Base-by-base conservation (phyloP, 2,888 invertebrate genomes). In the Aplocera efformata region DNA sequence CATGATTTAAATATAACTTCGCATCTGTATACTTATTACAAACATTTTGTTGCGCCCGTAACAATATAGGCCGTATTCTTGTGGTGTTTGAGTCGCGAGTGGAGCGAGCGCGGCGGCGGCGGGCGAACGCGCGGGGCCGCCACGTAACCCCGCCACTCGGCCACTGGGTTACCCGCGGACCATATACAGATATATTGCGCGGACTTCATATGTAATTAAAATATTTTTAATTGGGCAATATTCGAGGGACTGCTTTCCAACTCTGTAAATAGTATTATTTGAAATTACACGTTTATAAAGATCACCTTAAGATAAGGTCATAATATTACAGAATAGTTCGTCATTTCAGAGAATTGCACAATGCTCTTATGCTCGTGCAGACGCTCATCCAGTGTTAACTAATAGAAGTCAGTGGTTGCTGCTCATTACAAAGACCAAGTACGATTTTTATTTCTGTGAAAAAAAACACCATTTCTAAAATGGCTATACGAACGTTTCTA, bases 1-100 rank as follows among this genome's bases (percentile, higher is more conserved):
- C 64, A 63, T 65, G 77, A 71, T 83, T 81, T 84, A 83, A 82
- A 82, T 83, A 80, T 84, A 83, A 76, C 81, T 74, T 67, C 66
- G 64, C 72, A 67, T 70, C 65, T 67, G 65, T 72, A 71, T 55
- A 51, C 32, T 41, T 59, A 56, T 5, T 56, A 60, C 57, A 56
- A 60, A 58, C 47, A 58, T 65, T 58, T 63, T 56, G 51, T 56
- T 58, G 58, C 59, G 48, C 51, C 43, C 54, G 48, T 42, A 62
- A 66, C 62, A 69, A 72, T 55, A 45, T 50, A 50, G 42, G 46
- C 50, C 48, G 50, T 48, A 44, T 42, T 26, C 5, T 39, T 49
- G 52, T 28, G 36, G 53, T 17, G 32, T 38, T 40, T 47, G 28
- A 35, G 42, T 44, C 32, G 33, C 3, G n/a, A 27, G 32, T 30